A percentile compares a stretch with the other conserved stretches of the same genome.
Conservation (phyloP, 2,797 vertebrate genomes). For the Sorex maritimensis region DNA sequence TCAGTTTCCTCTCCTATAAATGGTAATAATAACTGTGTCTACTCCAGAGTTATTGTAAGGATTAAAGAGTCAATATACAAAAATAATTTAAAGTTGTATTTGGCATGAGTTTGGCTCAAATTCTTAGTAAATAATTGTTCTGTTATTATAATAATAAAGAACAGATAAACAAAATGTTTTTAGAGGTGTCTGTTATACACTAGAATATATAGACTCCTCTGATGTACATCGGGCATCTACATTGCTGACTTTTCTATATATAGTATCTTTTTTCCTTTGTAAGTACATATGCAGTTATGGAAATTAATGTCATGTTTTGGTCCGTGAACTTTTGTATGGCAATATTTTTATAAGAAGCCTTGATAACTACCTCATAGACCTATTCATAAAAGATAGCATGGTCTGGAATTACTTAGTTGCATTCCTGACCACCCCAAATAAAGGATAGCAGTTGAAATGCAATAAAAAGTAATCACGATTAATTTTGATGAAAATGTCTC, state of each 20-base stretch:
- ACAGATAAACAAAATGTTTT: conserved; percentile 25
- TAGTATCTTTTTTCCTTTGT: conserved; percentile 60
- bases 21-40: conserved; percentile 2
- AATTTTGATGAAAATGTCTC: conserved; percentile 85
- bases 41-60: conserved; percentile 13
- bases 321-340: conserved; percentile 73
- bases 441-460: conserved; percentile 82
- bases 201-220: background rate
- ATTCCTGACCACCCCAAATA: conserved; percentile 86
- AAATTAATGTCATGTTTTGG: conserved; percentile 84
- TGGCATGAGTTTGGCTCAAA: background rate
- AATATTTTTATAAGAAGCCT: conserved; percentile 79
- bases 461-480: conserved; percentile 85
- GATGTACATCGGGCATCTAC: conserved; percentile 18
- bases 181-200: background rate
- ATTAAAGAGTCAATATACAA: background rate
- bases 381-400: conserved; percentile 81
- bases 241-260: conserved; percentile 63
- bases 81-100: conserved; percentile 51
- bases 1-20: conserved; percentile 44
- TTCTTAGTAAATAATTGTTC: conserved; percentile 12
- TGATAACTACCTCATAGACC: conserved; percentile 78
- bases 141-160: conserved; percentile 22
- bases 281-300: conserved; percentile 62
- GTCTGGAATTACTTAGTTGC: conserved; percentile 85